Percentiles rank a stretch among this genome's conserved stretches.
These are phyloP conservation scores for Odocoileus virginianus DNA, from an alignment of 2,113 vertebrate species.

Conservation along the genomic window DNA sequence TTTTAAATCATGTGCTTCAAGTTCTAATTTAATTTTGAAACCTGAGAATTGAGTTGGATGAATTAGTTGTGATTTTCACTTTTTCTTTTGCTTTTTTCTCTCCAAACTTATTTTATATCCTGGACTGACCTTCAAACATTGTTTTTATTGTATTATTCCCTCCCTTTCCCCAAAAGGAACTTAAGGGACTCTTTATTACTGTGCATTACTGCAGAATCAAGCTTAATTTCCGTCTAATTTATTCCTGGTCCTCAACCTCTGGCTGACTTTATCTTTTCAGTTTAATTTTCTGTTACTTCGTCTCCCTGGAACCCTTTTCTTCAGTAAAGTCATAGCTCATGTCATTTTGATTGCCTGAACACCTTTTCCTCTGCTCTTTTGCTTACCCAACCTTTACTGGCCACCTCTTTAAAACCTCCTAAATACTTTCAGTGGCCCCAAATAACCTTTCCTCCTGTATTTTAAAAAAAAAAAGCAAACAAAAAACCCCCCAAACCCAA, in stretches of 20 bases:
- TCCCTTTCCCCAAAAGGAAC: background rate
- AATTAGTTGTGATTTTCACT: background rate
- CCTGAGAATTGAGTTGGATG: background rate
- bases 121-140: background rate
- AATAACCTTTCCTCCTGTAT: background rate
- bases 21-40: conserved; percentile 11
- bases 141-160: background rate
- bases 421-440: background rate
- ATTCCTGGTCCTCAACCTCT: background rate
- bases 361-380: background rate
- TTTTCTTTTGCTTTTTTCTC: background rate
- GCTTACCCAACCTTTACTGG: background rate
- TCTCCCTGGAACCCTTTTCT: background rate
- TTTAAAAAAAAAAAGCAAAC: background rate
- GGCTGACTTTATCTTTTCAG: background rate
- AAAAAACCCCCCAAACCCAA: background rate
- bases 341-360: background rate
- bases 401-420: background rate
- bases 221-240: background rate
- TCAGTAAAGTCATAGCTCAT: background rate
- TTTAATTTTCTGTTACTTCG: background rate
- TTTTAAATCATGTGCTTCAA: background rate
- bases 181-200: background rate
- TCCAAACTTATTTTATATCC: background rate
- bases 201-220: fast-evolving